These are phyloP conservation scores for Furnarius figulus DNA, from an alignment of 2,113 vertebrate species.

Conservation along the genomic window DNA sequence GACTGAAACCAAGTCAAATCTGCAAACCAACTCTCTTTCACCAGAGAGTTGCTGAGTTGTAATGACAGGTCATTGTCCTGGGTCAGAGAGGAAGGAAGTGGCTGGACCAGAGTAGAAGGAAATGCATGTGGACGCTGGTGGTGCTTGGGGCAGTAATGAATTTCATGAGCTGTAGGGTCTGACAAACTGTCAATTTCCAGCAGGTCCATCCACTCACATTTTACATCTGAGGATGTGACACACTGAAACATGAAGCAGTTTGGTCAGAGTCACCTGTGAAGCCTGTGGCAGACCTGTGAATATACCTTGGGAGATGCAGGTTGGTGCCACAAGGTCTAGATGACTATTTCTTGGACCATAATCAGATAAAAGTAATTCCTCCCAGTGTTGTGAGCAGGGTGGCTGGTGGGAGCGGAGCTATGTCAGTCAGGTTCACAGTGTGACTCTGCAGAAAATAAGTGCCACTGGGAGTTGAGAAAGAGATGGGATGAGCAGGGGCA, in stretches of 20 bases:
- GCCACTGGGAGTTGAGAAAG: neutral
- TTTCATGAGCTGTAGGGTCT: neutral
- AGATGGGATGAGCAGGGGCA: neutral
- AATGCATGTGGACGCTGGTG: accelerated
- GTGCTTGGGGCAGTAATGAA: accelerated
- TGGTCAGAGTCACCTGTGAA: neutral
- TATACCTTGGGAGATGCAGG: neutral
- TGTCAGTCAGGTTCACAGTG: neutral
- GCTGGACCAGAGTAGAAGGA: neutral
- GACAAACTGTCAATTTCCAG: neutral
- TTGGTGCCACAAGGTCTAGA: neutral
- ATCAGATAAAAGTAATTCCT: neutral
- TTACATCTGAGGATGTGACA: neutral
- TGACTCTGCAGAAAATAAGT: neutral
- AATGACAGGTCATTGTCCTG: neutral
- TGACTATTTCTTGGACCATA: neutral
- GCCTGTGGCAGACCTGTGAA: neutral
- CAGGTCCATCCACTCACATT: neutral
- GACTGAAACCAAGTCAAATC: neutral
- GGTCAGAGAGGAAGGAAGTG: neutral
- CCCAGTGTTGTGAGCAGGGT: neutral
- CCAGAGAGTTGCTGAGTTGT: neutral
- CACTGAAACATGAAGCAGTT: neutral
- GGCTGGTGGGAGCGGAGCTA: neutral
- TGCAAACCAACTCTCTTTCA: neutral